These are phyloP conservation scores for Sipha maydis DNA, from an alignment of 2,888 invertebrate species.

Conservation along the genomic window DNA sequence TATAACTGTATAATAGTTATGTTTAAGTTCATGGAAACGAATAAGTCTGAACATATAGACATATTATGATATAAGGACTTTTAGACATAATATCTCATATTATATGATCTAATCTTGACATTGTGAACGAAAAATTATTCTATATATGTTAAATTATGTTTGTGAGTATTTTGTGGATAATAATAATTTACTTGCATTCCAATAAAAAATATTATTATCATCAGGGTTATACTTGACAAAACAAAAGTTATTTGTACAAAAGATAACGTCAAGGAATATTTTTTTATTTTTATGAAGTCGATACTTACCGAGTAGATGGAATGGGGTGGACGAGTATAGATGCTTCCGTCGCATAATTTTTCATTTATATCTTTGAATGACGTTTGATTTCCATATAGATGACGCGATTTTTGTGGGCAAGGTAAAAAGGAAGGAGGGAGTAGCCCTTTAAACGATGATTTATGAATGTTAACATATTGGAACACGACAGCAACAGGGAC, in stretches of 20 bases:
- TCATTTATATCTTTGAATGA: slow-evolving; percentile 66
- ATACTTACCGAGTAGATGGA: slow-evolving; percentile 20
- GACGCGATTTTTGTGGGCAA: slow-evolving; percentile 64
- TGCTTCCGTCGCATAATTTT: slow-evolving; percentile 64
- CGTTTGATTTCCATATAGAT: slow-evolving; percentile 65
- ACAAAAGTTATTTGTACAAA: slow-evolving; percentile 26
- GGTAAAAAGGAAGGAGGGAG: slow-evolving; percentile 54
- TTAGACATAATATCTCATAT: not conserved
- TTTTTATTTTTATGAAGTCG: slow-evolving; percentile 24
- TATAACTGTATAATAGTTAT: not conserved
- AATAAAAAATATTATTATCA: slow-evolving; percentile 51
- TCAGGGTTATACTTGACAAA: slow-evolving; percentile 20
- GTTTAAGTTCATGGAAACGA: not conserved
- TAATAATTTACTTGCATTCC: slow-evolving; percentile 22
- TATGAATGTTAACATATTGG: slow-evolving; percentile 63
- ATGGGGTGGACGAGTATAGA: slow-evolving; percentile 32
- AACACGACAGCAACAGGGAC: slow-evolving; percentile 59
- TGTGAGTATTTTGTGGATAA: slow-evolving; percentile 2
- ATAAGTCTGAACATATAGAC: not conserved
- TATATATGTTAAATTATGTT: not conserved
- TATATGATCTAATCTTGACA: not conserved
- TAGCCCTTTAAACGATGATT: slow-evolving; percentile 64
- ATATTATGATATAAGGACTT: not conserved
- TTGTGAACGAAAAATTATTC: not conserved
- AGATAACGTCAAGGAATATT: slow-evolving; percentile 48